Conservation (phyloP, 1,140 invertebrate species). For the Eumaeus atala region DNA sequence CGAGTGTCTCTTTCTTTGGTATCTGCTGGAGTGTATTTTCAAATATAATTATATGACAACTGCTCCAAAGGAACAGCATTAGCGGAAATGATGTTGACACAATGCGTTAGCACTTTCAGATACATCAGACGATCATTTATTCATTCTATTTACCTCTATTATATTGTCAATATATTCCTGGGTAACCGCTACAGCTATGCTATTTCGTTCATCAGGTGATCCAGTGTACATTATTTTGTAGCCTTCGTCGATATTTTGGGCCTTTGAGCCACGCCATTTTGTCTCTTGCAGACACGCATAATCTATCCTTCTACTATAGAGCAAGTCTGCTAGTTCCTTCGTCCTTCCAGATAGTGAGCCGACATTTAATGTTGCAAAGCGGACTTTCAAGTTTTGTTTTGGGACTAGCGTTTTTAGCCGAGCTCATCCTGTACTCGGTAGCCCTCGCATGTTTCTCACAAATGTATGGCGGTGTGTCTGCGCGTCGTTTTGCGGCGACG, state of each 20-base stretch:
- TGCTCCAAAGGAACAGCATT: slow-evolving; percentile 1
- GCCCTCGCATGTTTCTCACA: slow-evolving; percentile 22
- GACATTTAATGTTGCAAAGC: slow-evolving; percentile 26
- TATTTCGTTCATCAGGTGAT: slow-evolving; percentile 18
- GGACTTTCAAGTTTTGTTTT: slow-evolving; percentile 18
- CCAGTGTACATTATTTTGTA: slow-evolving; percentile 24
- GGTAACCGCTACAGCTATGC: slow-evolving; percentile 15
- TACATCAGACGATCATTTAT: no score
- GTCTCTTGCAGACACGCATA: slow-evolving; percentile 26
- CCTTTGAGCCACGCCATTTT: slow-evolving; percentile 16
- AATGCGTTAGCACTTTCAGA: no score
- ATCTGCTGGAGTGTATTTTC: slow-evolving; percentile 14
- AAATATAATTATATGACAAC: background rate
- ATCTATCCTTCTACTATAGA: slow-evolving; percentile 21
- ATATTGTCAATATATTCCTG: no score
- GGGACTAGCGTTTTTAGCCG: slow-evolving; percentile 22
- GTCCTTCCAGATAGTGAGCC: slow-evolving; percentile 23
- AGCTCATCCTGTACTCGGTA: slow-evolving; percentile 19
- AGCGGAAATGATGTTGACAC: background rate
- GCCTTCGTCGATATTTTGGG: slow-evolving; percentile 20
- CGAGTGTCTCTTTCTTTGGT: slow-evolving; percentile 5
- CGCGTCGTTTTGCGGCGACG: slow-evolving; percentile 19
- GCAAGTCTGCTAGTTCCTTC: slow-evolving; percentile 21
- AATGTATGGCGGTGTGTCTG: slow-evolving; percentile 24
- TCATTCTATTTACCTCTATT: no score